phyloP scores from a whole-genome alignment of 2,113 vertebrate species.

The Clarias batrachus region DNA sequence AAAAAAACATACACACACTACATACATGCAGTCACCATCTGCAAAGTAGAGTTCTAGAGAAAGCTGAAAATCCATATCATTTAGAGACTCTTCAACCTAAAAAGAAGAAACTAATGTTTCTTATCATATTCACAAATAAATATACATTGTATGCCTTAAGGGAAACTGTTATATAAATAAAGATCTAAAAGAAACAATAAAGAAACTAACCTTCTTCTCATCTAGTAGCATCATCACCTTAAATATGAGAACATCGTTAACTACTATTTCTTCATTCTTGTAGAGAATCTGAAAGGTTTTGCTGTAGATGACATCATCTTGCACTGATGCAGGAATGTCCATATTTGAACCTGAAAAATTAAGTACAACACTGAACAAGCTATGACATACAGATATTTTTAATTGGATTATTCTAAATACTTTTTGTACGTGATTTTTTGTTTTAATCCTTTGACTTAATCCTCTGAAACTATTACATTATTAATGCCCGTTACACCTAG shows the following conservation, averaged over 20 bases:
- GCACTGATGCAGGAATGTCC: constrained; percentile 90
- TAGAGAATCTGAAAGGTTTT: constrained; percentile 99
- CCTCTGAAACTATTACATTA: not conserved
- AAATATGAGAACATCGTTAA: constrained; percentile 95
- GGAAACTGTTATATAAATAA: not conserved
- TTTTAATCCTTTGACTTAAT: not conserved
- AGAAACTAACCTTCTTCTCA: constrained; percentile 85
- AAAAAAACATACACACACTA: constrained; percentile 57
- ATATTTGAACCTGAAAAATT: constrained; percentile 56
- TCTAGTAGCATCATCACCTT: constrained; percentile 98
- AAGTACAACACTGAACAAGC: constrained; percentile 18
- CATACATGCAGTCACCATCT: constrained; percentile 96
- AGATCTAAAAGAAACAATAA: too few relatives aligned
- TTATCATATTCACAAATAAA: not conserved
- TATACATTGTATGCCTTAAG: not conserved
- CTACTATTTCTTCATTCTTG: constrained; percentile 94
- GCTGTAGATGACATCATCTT: constrained; percentile 89
- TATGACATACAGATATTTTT: constrained; percentile 14
- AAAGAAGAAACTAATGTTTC: constrained; percentile 9
- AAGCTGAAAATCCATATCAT: constrained; percentile 93
- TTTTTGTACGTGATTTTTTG: not conserved
- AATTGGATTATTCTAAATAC: not conserved
- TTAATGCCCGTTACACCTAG: not conserved
- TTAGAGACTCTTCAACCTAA: constrained; percentile 94
- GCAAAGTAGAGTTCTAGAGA: constrained; percentile 94